Percentiles rank a stretch among this genome's conserved stretches.
These are phyloP conservation scores for Conops quadrifasciatus DNA, from an alignment of 2,888 invertebrate genomes.

Conservation along the genomic window DNA sequence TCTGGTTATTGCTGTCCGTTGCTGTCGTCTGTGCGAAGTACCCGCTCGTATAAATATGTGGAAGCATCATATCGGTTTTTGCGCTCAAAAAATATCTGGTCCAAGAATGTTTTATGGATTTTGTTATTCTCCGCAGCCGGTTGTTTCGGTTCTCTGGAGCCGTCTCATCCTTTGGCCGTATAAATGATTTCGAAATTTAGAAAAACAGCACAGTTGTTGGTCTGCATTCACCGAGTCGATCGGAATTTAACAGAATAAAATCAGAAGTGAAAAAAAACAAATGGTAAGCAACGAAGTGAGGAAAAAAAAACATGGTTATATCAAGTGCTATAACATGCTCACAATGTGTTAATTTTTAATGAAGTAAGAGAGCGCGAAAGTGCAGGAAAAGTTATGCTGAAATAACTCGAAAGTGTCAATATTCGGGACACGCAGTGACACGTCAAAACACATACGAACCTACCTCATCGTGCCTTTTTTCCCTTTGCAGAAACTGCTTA, in stretches of 20 bases:
- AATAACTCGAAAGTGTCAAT: slow-evolving; percentile 7
- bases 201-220: slow-evolving; percentile 57
- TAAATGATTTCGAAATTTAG: slow-evolving; percentile 58
- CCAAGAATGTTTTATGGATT: slow-evolving; percentile 51
- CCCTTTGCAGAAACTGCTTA: slow-evolving; percentile 54
- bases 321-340: not conserved
- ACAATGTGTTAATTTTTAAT: not conserved
- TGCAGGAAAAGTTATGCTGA: not conserved
- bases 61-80: not conserved
- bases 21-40: not conserved
- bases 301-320: not conserved
- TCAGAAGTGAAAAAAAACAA: slow-evolving; percentile 26
- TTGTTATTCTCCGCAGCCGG: slow-evolving; percentile 56
- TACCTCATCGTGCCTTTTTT: not conserved
- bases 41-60: too few relatives aligned
- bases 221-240: slow-evolving; percentile 59
- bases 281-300: slow-evolving; percentile 52
- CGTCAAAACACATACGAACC: slow-evolving; percentile 14
- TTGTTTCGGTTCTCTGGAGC: slow-evolving; percentile 49
- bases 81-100: slow-evolving; percentile 51
- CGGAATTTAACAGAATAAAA: slow-evolving; percentile 48
- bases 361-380: not conserved
- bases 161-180: slow-evolving; percentile 56
- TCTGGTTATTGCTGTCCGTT: not conserved
- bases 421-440: not conserved